A percentile compares a stretch with the other conserved stretches of the same genome.
phyloP scores from a whole-genome alignment of 2,888 invertebrate genomes.

The Caenorhabditis zanzibari region DNA sequence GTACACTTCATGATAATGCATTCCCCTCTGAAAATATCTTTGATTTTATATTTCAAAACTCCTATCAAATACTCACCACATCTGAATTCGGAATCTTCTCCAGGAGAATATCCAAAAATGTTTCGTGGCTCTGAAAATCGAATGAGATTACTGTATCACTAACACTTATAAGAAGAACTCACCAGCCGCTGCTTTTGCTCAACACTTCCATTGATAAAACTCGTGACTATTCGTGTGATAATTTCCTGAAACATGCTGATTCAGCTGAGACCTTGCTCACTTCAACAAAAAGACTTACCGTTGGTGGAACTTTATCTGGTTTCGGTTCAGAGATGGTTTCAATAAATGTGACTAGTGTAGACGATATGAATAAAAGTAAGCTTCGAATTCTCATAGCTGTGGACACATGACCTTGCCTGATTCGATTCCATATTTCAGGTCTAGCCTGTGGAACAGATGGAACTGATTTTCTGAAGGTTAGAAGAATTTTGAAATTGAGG shows the following conservation, averaged over 20 bases:
- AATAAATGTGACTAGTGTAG: constrained; percentile 13
- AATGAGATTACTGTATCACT: neutral
- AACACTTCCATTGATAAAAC: constrained; percentile 30
- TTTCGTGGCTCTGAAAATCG: constrained; percentile 28
- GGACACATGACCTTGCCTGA: constrained; percentile 22
- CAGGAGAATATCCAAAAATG: constrained; percentile 28
- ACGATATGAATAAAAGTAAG: constrained; percentile 36
- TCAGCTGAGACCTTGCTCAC: constrained; percentile 1
- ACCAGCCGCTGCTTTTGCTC: constrained; percentile 19
- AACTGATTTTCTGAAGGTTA: neutral
- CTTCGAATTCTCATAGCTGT: constrained; percentile 33
- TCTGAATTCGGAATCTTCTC: constrained; percentile 21
- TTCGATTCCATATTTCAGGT: constrained; percentile 20
- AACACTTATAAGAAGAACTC: neutral
- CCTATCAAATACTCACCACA: constrained; percentile 5
- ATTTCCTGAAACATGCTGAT: constrained; percentile 36
- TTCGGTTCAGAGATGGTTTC: constrained; percentile 20
- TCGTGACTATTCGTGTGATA: constrained; percentile 17
- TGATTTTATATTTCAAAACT: neutral
- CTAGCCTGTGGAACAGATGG: neutral
- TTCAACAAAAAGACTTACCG: constrained; percentile 11
- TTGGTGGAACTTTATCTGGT: neutral
- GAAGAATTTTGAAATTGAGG: neutral
- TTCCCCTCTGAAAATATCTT: constrained; percentile 36
- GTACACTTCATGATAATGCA: constrained; percentile 45